Evolutionary conservation across 1,140 invertebrate species (phyloP), one percentile per base, ranked within the genome.

Genomic region (Microplitis mediator): DNA sequence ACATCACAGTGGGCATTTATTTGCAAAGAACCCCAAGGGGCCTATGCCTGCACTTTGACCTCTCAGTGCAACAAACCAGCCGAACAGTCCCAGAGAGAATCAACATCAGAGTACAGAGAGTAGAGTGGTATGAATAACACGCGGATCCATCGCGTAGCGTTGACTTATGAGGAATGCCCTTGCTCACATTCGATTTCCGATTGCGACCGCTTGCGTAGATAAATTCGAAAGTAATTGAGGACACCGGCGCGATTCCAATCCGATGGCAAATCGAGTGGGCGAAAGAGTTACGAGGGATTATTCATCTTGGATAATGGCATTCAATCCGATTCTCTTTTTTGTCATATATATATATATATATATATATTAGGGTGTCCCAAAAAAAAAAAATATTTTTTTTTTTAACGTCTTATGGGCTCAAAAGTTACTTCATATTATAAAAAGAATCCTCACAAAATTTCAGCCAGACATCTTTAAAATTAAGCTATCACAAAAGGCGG

Each of bases 161-260:
- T 64, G 61, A 71, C 61, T 71, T 64, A 71, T 64, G 69, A 71
- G 69, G n/a, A 64, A 71, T 71, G 69, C 4, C 58, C 39, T 52
- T 31, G 51, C 32, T 67, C 45, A 65, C 50, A 71, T 71, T 64
- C 69, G 69, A 71, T 71, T 71, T 64, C 61, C 51, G 45, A 64
- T 52, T 64, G 39, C 69, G 32, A 36, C 62, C 61, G 23, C 39
- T 63, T 39, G 61, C 64, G 39, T 65, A 64, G 63, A 71, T 71
- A 71, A 71, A 71, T 71, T 64, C n/a, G 5, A 71, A 64, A 71
- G 52, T 71, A 71, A 71, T 71, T 58, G 69, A 71, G 61, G 69
- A 45, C 36, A 64, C 23, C 45, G 69, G 50, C 62, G 56, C 62
- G 69, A 64, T 71, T 64, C 23, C 50, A 67, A 67, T 52, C 50